Evolutionary conservation across 2,113 vertebrate genomes (phyloP).

Genomic region (Proteles cristata): DNA sequence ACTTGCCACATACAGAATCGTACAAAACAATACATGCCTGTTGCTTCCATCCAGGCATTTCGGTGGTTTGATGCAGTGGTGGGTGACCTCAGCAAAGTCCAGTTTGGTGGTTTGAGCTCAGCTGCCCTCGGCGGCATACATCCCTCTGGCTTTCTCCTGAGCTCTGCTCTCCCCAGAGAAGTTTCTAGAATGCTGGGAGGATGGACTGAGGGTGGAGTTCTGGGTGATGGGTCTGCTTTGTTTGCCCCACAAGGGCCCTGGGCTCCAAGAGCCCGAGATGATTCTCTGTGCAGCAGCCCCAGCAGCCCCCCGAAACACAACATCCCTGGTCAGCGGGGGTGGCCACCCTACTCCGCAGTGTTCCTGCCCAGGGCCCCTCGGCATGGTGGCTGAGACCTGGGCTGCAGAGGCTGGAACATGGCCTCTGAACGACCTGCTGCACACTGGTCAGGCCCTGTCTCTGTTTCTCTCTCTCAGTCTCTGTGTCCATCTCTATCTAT

Average conservation of each 20-base stretch:
- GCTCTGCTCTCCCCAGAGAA: neutral
- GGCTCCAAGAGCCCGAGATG: neutral
- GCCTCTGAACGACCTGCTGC: neutral
- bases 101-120: fast-evolving
- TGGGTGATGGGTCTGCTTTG: neutral
- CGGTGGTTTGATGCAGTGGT: neutral
- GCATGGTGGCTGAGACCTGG: neutral
- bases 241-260: neutral
- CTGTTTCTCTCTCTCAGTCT: neutral
- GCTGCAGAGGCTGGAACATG: neutral
- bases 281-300: neutral
- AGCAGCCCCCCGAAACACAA: neutral
- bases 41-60: neutral
- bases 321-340: neutral
- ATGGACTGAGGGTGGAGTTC: neutral
- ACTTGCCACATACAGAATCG: neutral
- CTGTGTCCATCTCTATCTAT: neutral
- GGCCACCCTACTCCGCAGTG: neutral
- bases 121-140: neutral
- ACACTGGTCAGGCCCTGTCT: neutral
- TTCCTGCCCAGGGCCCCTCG: too few species aligned
- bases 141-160: neutral
- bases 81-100: neutral
- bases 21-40: neutral
- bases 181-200: neutral